Evolutionary conservation across 1,140 invertebrate species (phyloP).

Genomic region (Anastatus disparis): DNA sequence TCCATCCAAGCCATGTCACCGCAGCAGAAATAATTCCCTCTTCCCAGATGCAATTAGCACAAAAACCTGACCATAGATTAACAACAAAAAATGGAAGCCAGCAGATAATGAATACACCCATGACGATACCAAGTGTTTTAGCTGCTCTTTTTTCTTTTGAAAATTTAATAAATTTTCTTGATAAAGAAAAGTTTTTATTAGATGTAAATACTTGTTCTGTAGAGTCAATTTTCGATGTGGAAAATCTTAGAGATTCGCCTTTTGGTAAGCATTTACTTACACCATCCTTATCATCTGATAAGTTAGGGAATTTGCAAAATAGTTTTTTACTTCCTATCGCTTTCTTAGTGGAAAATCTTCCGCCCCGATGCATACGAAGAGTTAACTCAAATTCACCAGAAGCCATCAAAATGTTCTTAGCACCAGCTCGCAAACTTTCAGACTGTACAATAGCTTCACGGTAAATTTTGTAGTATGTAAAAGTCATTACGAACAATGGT

Average conservation of each 20-base stretch:
- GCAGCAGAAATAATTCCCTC: conserved; percentile 91
- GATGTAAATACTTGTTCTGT: conserved; percentile 1
- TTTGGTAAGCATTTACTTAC: conserved; percentile 72
- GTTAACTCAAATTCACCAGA: conserved; percentile 86
- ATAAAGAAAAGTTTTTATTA: conserved; percentile 84
- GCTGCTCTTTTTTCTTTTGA: conserved; percentile 96
- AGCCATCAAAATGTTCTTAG: conserved; percentile 81
- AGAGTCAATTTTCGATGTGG: conserved; percentile 52
- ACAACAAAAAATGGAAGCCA: conserved; percentile 99
- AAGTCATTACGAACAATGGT: conserved; percentile 97
- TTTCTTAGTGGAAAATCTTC: conserved; percentile 65
- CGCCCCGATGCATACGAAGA: conserved; percentile 88
- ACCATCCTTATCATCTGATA: conserved; percentile 73
- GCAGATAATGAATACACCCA: conserved; percentile 98
- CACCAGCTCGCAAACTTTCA: conserved; percentile 86
- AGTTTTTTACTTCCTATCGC: conserved; percentile 56
- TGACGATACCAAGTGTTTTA: conserved; percentile 92
- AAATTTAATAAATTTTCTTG: conserved; percentile 90
- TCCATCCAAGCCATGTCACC: conserved; percentile 98
- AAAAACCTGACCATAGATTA: conserved; percentile 91
- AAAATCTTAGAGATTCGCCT: conserved; percentile 34
- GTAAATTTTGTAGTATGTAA: conserved; percentile 96
- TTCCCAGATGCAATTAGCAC: conserved; percentile 85
- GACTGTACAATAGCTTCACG: conserved; percentile 93
- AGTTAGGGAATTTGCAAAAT: conserved; percentile 72